Evolutionary conservation across 92 coral and sea anemone genomes (phyloP), one percentile per base, ranked within the genome.

Genomic region (Actinernus sp.): DNA sequence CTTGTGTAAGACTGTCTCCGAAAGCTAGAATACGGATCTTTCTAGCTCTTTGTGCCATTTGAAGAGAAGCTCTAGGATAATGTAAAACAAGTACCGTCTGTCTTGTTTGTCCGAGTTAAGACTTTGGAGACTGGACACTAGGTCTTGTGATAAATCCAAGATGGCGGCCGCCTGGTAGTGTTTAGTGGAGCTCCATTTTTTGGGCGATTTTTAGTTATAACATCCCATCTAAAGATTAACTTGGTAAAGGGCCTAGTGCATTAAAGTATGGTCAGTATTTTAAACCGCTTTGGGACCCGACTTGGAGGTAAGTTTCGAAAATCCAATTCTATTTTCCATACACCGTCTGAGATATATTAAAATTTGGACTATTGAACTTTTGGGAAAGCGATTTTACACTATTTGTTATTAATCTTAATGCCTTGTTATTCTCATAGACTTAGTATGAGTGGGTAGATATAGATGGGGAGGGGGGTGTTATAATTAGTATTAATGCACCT

Each of bases 1-100:
- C 96, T 24, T 76, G 50, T 0, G 96, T 89, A 13, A 89, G 76
- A 58, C 96, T 89, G 38, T 89, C 96, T 28, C 96, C 96, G 50
- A 89, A 89, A 24, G 96, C 96, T 48, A 89, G 41, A 31, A 89
- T 85, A 14, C 71, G 71, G 29, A 64, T 11, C 34, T 19, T 25
- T 10, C 45, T 39, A 16, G 30, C 2, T 14, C 7, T 60, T 60
- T 41, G 14, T 20, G 33, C 20, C 58, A 51, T 51, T 13, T 8
- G n/a, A 26, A 26, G 30, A 22, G 30, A 25, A 0, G 17, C 8
- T 9, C 3, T 12, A 4, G 4, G 0, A 7, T 2, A 0, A 1
- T 0, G 16, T 3, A 45, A 3, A 45, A 3, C 7, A 36, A 6
- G 20, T 14, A 5, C 19, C 6, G 51, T 18, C 51, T 24, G 3